Base-by-base conservation (phyloP, 2,113 vertebrate species). In the Poicephalus meyeri region DNA sequence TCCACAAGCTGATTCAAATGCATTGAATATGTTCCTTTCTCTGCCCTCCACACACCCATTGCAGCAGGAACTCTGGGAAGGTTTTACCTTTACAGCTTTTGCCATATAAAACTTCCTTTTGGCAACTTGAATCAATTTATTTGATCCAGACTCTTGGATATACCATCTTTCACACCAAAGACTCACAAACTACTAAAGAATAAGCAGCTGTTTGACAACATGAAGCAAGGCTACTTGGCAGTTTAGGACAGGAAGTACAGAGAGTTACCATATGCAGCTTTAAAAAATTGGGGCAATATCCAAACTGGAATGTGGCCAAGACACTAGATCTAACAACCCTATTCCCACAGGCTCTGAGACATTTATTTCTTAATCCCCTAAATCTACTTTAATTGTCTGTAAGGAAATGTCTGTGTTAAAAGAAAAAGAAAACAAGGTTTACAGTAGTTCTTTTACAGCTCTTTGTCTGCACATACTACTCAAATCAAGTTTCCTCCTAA, bases 341-440 rank as follows among this genome's bases (percentile, higher is more conserved):
- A 94, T 89, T 95, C 66, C 74, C 89, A 82, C 49, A 66, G 84
- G 63, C 53, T 88, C 42, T 7, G 25, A 91, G 63, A 88, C 29
- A 89, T 88, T 90, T 92, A 82, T 82, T 89, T 94, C 86, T 91
- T 96, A 94, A 95, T 95, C 61, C 44, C 21, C 41, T 24, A 91
- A 92, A 95, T 84, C 47, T 91, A 79, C 69, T 95, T 95, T 95
- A 96, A 84, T 93, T 95, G 42, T 61, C 5, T 91, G 29, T 84
- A 84, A 89, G 73, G 65, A 96, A 95, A 93, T 55, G 24, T 78
- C 76, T 86, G 12, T 74, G 17, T 79, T 89, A 76, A 91, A 88
- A 82, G 33, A 49, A 82, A 89, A 63, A 58, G 20, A 58, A 58
- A 58, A 58, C 11, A 66, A 55, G 20, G 8, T 39, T 94, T 94